Percentiles rank a stretch among this genome's conserved stretches.
Evolutionary conservation across 2,888 invertebrate genomes (phyloP).

Genomic region (Cephus nigrinus): DNA sequence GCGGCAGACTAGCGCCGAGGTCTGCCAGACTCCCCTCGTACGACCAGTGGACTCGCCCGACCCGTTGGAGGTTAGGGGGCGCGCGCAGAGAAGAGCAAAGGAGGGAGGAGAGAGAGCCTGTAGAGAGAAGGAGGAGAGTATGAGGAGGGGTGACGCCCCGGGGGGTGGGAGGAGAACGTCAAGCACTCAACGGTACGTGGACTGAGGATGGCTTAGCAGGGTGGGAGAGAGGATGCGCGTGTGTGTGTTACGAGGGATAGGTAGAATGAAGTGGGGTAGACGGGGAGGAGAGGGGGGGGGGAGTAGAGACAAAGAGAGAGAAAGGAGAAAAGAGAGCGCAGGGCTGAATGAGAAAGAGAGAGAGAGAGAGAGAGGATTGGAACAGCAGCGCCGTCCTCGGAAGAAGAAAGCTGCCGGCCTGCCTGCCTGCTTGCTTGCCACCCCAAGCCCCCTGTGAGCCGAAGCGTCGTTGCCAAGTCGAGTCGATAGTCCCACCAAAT

Average conservation of each 20-base stretch:
- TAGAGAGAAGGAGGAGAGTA: slow-evolving; percentile 16
- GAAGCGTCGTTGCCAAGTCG: slow-evolving; percentile 57
- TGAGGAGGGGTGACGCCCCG: slow-evolving; percentile 32
- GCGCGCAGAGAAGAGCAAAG: slow-evolving; percentile 17
- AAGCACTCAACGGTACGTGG: slow-evolving; percentile 36
- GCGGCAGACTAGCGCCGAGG: slow-evolving; percentile 64
- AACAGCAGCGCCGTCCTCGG: slow-evolving; percentile 52
- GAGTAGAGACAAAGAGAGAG: slow-evolving; percentile 22
- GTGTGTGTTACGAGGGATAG: slow-evolving; percentile 23
- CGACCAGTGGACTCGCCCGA: slow-evolving; percentile 64
- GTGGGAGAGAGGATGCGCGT: slow-evolving; percentile 18
- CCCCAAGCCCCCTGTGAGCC: slow-evolving; percentile 46
- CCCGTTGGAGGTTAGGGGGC: slow-evolving; percentile 38
- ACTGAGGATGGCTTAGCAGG: slow-evolving; percentile 18
- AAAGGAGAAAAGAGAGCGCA: slow-evolving; percentile 34
- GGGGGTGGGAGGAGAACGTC: slow-evolving; percentile 25
- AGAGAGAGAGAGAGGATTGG: slow-evolving; percentile 40
- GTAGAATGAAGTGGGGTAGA: slow-evolving; percentile 13
- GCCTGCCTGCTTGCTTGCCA: slow-evolving; percentile 39
- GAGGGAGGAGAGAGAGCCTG: slow-evolving; percentile 23
- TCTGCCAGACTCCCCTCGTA: slow-evolving; percentile 58
- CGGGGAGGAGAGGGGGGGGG: neutral
- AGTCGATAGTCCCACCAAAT: slow-evolving; percentile 40
- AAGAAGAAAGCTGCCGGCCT: slow-evolving; percentile 51
- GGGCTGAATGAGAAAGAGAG: slow-evolving; percentile 26